Percentiles rank a stretch among this genome's conserved stretches.
phyloP scores from a whole-genome alignment of 2,113 vertebrate genomes.

The Nothobranchius kuhntae region DNA sequence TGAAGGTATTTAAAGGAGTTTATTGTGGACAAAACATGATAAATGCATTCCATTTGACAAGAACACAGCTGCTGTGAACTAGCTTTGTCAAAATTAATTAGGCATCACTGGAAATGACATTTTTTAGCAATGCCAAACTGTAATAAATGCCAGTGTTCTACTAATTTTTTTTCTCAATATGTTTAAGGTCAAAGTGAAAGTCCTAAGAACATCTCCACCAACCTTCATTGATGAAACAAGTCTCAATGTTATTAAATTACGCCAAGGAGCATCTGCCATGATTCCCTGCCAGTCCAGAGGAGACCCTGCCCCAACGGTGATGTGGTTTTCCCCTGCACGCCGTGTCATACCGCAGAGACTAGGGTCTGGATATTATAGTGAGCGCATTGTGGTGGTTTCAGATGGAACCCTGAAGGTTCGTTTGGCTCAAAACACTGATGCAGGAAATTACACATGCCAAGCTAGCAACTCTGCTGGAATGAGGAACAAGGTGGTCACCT shows the following conservation, averaged over 20 bases:
- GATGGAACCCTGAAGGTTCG: constrained; percentile 87
- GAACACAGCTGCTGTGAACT: neutral
- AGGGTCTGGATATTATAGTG: constrained; percentile 78
- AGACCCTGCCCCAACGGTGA: constrained; percentile 82
- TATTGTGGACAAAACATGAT: neutral
- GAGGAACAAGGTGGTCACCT: constrained; percentile 76
- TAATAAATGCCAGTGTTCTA: neutral
- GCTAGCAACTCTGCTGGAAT: constrained; percentile 82
- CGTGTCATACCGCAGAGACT: constrained; percentile 76
- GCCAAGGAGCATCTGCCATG: constrained; percentile 77
- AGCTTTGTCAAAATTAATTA: neutral
- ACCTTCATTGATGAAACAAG: constrained; percentile 74
- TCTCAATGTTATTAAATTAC: constrained; percentile 71
- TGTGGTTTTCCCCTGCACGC: constrained; percentile 85
- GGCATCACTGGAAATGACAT: neutral
- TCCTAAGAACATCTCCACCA: constrained; percentile 81
- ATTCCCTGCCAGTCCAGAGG: constrained; percentile 83
- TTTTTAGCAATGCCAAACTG: neutral
- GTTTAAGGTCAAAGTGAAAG: constrained; percentile 84
- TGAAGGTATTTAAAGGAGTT: constrained; percentile 78
- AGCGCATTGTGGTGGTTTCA: constrained; percentile 68
- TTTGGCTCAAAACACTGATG: constrained; percentile 83
- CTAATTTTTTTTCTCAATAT: neutral
- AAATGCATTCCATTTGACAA: neutral
- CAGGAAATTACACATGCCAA: constrained; percentile 90